A percentile compares a stretch with the other conserved stretches of the same genome.
Conservation (phyloP, 2,888 invertebrate genomes). For the Drosophila prolongata region DNA sequence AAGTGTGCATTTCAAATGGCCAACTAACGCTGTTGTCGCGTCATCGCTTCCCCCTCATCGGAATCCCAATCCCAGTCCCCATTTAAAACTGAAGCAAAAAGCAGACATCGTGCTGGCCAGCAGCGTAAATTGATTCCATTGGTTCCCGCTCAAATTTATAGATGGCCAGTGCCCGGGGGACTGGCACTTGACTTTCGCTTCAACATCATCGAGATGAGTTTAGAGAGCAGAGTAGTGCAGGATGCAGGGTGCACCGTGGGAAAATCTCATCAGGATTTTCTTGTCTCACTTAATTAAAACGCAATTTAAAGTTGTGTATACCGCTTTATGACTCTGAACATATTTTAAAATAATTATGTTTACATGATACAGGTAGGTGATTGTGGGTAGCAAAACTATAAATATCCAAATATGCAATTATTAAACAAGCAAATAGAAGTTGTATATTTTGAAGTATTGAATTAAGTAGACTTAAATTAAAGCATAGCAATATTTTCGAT, state of each 20-base stretch:
- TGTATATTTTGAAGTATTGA: no score
- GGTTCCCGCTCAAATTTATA: conserved; percentile 66
- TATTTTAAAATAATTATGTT: no score
- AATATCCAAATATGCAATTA: no score
- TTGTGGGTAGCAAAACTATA: no score
- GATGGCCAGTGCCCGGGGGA: conserved; percentile 27
- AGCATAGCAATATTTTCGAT: no score
- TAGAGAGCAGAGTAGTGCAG: background rate
- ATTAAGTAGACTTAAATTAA: no score
- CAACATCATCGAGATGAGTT: conserved; percentile 10
- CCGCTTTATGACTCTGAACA: no score
- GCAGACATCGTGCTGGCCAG: conserved; percentile 19
- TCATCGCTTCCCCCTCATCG: conserved; percentile 16
- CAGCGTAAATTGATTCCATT: conserved; percentile 60
- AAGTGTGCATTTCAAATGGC: conserved; percentile 40
- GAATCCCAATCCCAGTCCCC: conserved; percentile 3
- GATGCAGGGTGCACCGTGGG: background rate
- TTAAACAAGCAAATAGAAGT: no score
- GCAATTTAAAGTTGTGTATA: no score
- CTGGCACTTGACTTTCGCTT: conserved; percentile 34
- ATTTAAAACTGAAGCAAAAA: background rate
- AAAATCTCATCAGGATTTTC: background rate
- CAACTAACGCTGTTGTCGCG: conserved; percentile 20
- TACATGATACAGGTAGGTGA: no score
- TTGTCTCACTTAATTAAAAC: background rate